Conservation (phyloP, 2,113 vertebrate species). For the Muscicapa adusta region DNA sequence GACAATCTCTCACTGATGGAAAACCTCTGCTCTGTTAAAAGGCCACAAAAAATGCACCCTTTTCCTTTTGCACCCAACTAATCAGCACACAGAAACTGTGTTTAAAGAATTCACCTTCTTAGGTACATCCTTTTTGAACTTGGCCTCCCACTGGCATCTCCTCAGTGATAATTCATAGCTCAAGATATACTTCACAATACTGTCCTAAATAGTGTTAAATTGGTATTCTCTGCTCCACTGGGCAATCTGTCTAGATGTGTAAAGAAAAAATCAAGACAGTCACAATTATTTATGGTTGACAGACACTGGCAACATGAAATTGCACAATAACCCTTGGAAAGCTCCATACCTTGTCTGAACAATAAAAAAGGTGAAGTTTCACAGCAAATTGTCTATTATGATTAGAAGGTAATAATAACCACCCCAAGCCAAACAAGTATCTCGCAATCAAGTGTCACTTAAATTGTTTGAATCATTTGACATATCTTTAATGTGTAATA, state of each 20-base stretch:
- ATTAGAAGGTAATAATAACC: slow-evolving; percentile 13
- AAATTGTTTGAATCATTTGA: neutral
- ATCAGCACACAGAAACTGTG: neutral
- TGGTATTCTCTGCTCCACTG: slow-evolving; percentile 50
- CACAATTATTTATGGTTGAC: slow-evolving; percentile 60
- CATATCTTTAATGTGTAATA: neutral
- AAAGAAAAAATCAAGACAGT: slow-evolving; percentile 39
- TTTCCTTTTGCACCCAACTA: neutral
- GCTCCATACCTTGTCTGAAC: neutral
- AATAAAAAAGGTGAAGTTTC: slow-evolving; percentile 43
- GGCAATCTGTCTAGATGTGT: slow-evolving; percentile 26
- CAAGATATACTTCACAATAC: slow-evolving; percentile 28
- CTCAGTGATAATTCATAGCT: slow-evolving; percentile 12
- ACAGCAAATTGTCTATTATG: slow-evolving; percentile 30
- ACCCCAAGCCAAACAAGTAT: slow-evolving; percentile 1
- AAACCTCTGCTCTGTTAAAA: neutral
- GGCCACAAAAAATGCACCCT: neutral
- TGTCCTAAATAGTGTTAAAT: slow-evolving; percentile 33
- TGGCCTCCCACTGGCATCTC: neutral
- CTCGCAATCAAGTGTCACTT: neutral
- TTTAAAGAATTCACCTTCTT: slow-evolving; percentile 4
- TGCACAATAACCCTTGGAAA: slow-evolving; percentile 30
- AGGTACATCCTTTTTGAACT: slow-evolving; percentile 3
- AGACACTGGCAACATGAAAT: slow-evolving; percentile 44
- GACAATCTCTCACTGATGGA: neutral